phyloP scores from a whole-genome alignment of 2,888 invertebrate genomes.

The Lochmaea capreae region DNA sequence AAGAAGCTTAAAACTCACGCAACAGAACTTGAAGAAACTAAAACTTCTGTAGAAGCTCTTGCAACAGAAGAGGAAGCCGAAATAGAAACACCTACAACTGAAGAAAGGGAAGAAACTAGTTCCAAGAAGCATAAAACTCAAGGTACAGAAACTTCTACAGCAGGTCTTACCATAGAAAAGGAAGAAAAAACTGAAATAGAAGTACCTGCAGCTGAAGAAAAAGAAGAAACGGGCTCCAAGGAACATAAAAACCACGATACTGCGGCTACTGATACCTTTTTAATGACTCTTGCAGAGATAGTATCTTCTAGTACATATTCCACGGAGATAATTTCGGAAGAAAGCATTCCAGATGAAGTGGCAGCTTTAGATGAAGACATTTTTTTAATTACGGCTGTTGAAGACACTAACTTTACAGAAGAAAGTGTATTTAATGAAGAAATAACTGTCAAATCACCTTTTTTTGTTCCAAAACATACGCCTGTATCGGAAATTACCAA shows the following conservation, averaged over 20 bases:
- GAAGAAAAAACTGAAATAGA: background rate
- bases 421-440: background rate
- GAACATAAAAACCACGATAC: background rate
- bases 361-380: slow-evolving; percentile 14
- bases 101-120: background rate
- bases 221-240: background rate
- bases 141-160: too few relatives aligned
- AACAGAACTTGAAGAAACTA: background rate
- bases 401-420: slow-evolving; percentile 10
- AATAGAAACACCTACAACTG: background rate
- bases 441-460: slow-evolving; percentile 1
- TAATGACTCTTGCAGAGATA: slow-evolving; percentile 10
- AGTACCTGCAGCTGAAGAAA: background rate
- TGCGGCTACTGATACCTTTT: background rate
- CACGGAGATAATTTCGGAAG: background rate
- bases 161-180: background rate
- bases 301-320: background rate
- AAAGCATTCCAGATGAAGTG: slow-evolving; percentile 22
- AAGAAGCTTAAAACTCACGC: background rate
- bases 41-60: too few relatives aligned
- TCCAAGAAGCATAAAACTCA: background rate
- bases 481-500: slow-evolving; percentile 16
- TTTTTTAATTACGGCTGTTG: slow-evolving; percentile 10
- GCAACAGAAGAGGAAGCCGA: background rate
- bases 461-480: background rate